A percentile compares a stretch with the other conserved stretches of the same genome.
Conservation (phyloP, 1,140 invertebrate species). For the Berghia stephanieae region DNA sequence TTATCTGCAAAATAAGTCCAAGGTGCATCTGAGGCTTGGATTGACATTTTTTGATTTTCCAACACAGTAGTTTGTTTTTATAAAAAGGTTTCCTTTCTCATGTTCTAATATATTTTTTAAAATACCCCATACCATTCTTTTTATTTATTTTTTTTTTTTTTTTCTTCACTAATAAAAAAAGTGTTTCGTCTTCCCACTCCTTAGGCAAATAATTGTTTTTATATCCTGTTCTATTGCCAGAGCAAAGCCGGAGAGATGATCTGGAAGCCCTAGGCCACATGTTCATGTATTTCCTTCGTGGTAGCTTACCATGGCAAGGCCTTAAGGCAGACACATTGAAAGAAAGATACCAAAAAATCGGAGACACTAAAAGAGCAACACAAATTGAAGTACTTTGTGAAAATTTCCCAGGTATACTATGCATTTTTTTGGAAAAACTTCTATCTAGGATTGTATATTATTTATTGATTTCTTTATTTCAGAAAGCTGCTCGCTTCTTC, state of each 20-base stretch:
- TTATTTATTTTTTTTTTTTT: constrained; percentile 10
- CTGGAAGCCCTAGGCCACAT: constrained; percentile 99
- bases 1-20: no score
- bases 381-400: constrained; percentile 97
- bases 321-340: constrained; percentile 99
- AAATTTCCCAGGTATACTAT: constrained; percentile 86
- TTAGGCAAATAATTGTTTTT: no score
- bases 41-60: no score
- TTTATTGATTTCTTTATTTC: no score
- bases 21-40: no score
- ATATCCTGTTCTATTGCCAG: no score
- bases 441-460: no score
- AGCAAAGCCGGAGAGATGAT: constrained; percentile 99
- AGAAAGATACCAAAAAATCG: constrained; percentile 99
- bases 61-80: constrained; percentile 2
- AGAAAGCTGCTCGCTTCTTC: no score
- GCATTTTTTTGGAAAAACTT: constrained; percentile 33
- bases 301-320: constrained; percentile 99
- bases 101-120: not conserved
- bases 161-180: not conserved
- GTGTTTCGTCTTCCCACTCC: no score
- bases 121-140: no score
- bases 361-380: constrained; percentile 97
- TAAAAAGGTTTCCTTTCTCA: not conserved
- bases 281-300: constrained; percentile 99